phyloP scores from a whole-genome alignment of 2,797 vertebrate species.

The Rachycentron canadum region DNA sequence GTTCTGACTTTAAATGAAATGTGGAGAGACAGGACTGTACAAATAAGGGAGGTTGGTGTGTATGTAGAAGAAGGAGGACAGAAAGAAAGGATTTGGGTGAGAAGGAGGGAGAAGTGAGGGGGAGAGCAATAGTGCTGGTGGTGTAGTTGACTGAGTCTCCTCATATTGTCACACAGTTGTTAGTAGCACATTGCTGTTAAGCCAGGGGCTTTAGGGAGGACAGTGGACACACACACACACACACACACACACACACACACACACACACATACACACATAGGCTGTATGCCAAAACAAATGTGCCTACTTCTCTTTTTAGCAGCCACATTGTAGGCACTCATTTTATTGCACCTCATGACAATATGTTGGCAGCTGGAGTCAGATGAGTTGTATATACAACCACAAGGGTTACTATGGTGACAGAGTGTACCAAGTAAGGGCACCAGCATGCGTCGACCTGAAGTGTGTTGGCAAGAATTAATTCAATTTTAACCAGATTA shows the following conservation, averaged over 20 bases:
- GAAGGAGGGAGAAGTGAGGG: constrained; percentile 15
- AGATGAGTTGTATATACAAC: constrained; percentile 14
- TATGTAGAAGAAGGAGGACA: constrained; percentile 32
- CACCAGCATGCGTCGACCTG: not conserved
- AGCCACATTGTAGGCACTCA: constrained; percentile 18
- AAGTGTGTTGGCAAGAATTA: not conserved
- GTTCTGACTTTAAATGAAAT: not conserved
- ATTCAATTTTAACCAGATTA: not conserved
- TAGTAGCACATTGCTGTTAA: constrained; percentile 59
- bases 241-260: constrained; percentile 25
- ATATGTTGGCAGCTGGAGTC: constrained; percentile 11
- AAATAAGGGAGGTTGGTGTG: constrained; percentile 2
- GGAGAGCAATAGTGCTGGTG: not conserved
- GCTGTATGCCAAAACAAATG: constrained; percentile 56
- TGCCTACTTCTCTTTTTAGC: constrained; percentile 37
- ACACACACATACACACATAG: constrained; percentile 29
- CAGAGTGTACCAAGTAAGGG: not conserved
- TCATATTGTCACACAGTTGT: constrained; percentile 63
- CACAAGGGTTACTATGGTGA: constrained; percentile 16
- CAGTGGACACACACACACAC: constrained; percentile 16
- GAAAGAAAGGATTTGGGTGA: constrained; percentile 39
- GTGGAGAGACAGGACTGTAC: constrained; percentile 4
- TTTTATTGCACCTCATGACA: constrained; percentile 31
- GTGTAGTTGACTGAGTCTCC: constrained; percentile 15
- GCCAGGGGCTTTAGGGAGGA: constrained; percentile 41